These are phyloP conservation scores for Podotricha telesiphe DNA, from an alignment of 2,888 invertebrate species.

Conservation along the genomic window DNA sequence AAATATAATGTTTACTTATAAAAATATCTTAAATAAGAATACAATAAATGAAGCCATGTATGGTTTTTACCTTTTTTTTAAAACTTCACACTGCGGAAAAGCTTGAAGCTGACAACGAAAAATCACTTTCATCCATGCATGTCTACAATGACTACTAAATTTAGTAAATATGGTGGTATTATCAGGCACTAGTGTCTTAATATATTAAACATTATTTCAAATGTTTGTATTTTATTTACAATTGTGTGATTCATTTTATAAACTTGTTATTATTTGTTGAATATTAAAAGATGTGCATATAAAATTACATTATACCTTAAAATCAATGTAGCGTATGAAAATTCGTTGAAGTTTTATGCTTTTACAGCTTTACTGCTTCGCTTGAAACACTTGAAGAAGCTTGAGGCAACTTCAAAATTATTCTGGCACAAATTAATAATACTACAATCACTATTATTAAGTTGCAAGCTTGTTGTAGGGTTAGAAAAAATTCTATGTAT, in stretches of 20 bases:
- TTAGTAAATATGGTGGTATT: constrained; percentile 5
- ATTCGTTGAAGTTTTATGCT: constrained; percentile 1
- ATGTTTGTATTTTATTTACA: too few relatives aligned
- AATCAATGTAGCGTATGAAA: background rate
- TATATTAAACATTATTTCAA: background rate
- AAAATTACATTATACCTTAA: background rate
- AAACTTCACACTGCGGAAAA: too few relatives aligned
- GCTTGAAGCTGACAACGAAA: too few relatives aligned
- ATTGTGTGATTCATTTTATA: too few relatives aligned
- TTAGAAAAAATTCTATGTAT: too few relatives aligned
- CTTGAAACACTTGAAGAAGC: background rate
- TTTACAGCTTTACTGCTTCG: too few relatives aligned
- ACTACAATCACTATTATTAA: background rate
- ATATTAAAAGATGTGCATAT: background rate
- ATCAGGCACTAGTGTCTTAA: background rate
- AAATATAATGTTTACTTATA: background rate
- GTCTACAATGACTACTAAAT: background rate
- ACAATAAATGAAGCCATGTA: background rate
- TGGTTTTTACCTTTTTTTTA: too few relatives aligned
- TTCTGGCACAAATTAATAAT: constrained; percentile 18
- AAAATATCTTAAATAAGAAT: background rate
- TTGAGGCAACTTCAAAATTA: background rate
- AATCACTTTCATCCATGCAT: too few relatives aligned
- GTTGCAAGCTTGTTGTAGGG: background rate
- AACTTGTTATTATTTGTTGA: too few relatives aligned